These are phyloP conservation scores for Xanthostigma xanthostigma DNA, from an alignment of 2,888 invertebrate genomes.

Conservation along the genomic window DNA sequence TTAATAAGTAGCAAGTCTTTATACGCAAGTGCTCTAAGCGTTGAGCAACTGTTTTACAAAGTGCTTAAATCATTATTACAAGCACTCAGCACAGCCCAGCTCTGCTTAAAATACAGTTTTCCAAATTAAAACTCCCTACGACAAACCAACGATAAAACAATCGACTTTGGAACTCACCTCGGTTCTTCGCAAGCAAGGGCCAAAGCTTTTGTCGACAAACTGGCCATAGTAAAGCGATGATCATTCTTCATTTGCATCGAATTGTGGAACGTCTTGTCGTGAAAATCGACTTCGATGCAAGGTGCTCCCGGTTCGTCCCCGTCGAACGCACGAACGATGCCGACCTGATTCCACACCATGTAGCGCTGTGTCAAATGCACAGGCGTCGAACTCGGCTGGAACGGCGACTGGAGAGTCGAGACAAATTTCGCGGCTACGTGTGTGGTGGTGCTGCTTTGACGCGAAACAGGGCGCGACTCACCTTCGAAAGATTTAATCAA, in stretches of 20 bases:
- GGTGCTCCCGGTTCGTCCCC: constrained; percentile 41
- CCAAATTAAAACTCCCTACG: too few relatives aligned
- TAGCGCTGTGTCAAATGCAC: constrained; percentile 53
- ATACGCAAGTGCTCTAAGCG: too few relatives aligned
- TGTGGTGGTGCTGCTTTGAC: constrained; percentile 18
- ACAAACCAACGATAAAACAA: constrained; percentile 11
- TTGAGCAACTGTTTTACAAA: too few relatives aligned
- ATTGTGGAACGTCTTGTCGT: constrained; percentile 79
- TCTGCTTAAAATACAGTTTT: too few relatives aligned
- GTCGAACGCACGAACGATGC: constrained; percentile 75
- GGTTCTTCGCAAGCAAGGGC: constrained; percentile 59
- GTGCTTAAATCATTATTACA: too few relatives aligned
- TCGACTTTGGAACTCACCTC: constrained; percentile 33
- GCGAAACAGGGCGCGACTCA: constrained; percentile 18
- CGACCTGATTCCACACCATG: constrained; percentile 84
- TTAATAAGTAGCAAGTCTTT: too few relatives aligned
- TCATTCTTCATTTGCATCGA: constrained; percentile 81
- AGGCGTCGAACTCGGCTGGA: constrained; percentile 86
- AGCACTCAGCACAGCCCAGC: too few relatives aligned
- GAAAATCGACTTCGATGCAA: constrained; percentile 89
- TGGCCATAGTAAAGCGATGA: constrained; percentile 73
- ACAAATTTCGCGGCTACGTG: constrained; percentile 31
- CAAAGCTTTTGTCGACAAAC: constrained; percentile 65
- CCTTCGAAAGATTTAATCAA: constrained; percentile 15
- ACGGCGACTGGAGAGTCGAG: constrained; percentile 53